Percentiles rank a stretch among this genome's conserved stretches.
Conservation (phyloP, 2,888 invertebrate species). For the Aproaerema taeniolella region DNA sequence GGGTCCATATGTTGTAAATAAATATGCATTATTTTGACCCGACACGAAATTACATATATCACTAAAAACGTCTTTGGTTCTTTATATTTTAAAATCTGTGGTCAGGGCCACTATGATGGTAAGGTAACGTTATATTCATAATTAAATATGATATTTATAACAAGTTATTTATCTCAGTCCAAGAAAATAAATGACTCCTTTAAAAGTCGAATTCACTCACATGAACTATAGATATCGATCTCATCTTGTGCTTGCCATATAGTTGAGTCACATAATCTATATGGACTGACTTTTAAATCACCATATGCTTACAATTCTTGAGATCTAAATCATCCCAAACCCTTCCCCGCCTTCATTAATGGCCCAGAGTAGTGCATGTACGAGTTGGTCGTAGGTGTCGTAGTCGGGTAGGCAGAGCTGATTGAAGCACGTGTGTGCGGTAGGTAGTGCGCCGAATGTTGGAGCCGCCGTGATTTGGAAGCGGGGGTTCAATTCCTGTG, state of each 20-base stretch:
- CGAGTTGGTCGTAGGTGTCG: slow-evolving; percentile 95
- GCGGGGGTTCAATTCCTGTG: slow-evolving; percentile 89
- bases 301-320: too few species aligned
- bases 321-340: slow-evolving; percentile 77
- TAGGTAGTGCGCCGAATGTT: slow-evolving; percentile 92
- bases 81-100: too few species aligned
- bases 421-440: slow-evolving; percentile 98
- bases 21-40: too few species aligned
- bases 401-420: slow-evolving; percentile 97
- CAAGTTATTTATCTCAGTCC: too few species aligned
- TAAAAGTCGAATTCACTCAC: not conserved
- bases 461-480: slow-evolving; percentile 95
- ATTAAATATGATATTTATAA: too few species aligned
- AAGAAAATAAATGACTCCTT: too few species aligned
- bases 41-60: too few species aligned
- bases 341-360: slow-evolving; percentile 98
- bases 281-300: not conserved
- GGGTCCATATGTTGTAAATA: too few species aligned
- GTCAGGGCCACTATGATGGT: too few species aligned
- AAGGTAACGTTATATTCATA: too few species aligned
- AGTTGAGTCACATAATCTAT: too few species aligned
- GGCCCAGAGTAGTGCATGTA: slow-evolving; percentile 91
- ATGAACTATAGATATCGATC: not conserved
- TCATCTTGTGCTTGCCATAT: not conserved
- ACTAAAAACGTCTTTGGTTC: too few species aligned